A percentile compares a stretch with the other conserved stretches of the same genome.
Evolutionary conservation across 2,797 vertebrate species (phyloP).

Genomic region (Miichthys miiuy): DNA sequence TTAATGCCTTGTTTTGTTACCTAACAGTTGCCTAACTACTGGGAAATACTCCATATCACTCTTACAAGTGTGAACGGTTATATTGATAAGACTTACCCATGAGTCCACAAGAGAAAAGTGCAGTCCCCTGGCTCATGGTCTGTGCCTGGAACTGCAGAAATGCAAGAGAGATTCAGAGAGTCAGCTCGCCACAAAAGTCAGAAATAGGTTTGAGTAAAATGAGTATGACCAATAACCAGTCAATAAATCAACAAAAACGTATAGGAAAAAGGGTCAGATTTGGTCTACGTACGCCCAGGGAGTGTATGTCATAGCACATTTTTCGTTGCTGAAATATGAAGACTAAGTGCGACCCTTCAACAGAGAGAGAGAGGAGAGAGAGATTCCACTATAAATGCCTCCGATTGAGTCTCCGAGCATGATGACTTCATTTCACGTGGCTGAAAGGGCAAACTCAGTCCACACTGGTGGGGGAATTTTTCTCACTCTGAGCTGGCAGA

Average conservation of each 20-base stretch:
- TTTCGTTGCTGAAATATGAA: conserved; percentile 8
- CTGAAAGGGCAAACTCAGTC: conserved; percentile 59
- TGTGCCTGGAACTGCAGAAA: conserved; percentile 89
- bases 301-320: neutral
- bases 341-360: conserved; percentile 8
- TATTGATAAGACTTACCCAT: conserved; percentile 88
- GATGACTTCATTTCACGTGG: conserved; percentile 73
- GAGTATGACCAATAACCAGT: neutral
- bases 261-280: conserved; percentile 11
- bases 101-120: conserved; percentile 94
- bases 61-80: neutral
- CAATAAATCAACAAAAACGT: conserved; percentile 18
- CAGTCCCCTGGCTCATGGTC: conserved; percentile 95
- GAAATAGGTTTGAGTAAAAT: conserved; percentile 10
- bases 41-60: neutral
- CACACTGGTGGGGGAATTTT: conserved; percentile 59
- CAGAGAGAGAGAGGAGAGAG: conserved; percentile 3
- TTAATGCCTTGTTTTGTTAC: neutral
- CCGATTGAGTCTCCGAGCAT: conserved; percentile 37
- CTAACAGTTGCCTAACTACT: neutral
- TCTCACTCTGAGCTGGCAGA: conserved; percentile 49
- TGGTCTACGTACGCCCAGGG: neutral
- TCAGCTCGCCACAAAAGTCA: conserved; percentile 25
- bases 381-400: conserved; percentile 40
- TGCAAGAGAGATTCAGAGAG: conserved; percentile 65